A percentile compares a stretch with the other conserved stretches of the same genome.
These are phyloP conservation scores for Dufourea novaeangliae DNA, from an alignment of 1,140 invertebrate genomes.

Conservation along the genomic window DNA sequence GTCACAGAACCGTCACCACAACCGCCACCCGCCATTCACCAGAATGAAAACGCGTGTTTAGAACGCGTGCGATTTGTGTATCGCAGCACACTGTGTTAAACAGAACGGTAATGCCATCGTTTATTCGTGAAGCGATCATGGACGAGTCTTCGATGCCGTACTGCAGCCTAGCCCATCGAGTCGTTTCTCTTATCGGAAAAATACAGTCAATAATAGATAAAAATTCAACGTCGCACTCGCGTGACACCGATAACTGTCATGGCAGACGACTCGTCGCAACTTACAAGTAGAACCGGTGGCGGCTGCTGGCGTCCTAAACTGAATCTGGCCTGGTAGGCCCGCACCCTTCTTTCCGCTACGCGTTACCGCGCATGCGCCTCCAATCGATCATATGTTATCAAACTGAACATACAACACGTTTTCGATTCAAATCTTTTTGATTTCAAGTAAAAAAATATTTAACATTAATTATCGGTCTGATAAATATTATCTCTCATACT, in stretches of 20 bases:
- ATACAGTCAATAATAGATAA: neutral
- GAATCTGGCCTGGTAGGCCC: conserved; percentile 47
- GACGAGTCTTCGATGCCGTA: neutral
- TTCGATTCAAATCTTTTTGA: neutral
- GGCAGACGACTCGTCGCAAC: conserved; percentile 38
- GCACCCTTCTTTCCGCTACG: conserved; percentile 50
- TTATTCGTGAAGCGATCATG: neutral
- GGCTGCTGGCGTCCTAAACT: conserved; percentile 57
- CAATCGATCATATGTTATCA: conserved; percentile 31
- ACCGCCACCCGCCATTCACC: conserved; percentile 56
- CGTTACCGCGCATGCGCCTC: conserved; percentile 49
- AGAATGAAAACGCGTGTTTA: conserved; percentile 40
- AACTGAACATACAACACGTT: neutral
- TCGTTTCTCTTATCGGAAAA: neutral
- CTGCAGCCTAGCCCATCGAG: conserved; percentile 6
- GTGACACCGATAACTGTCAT: conserved; percentile 58
- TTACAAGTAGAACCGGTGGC: conserved; percentile 53
- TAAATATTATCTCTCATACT: too few relatives aligned
- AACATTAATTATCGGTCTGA: too few relatives aligned
- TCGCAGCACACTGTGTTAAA: neutral
- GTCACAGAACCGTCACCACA: conserved; percentile 49
- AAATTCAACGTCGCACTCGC: conserved; percentile 35
- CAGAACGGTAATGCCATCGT: neutral
- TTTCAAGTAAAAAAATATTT: neutral
- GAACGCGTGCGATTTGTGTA: conserved; percentile 37